phyloP scores from a whole-genome alignment of 2,797 vertebrate species.

The Pelodytes ibericus region DNA sequence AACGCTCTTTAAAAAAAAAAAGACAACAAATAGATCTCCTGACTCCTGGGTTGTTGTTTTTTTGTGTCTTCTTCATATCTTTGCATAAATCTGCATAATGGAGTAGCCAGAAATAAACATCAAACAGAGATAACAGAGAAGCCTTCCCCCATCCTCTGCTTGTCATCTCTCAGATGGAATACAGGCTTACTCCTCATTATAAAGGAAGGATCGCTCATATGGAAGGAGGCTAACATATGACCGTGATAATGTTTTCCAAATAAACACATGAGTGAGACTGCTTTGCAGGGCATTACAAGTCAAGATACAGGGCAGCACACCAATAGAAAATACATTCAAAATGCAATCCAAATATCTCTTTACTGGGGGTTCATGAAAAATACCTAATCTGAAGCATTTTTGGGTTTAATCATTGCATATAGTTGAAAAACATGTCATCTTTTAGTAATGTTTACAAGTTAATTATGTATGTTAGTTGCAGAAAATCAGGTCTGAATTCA shows the following conservation, averaged over 20 bases:
- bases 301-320: background rate
- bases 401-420: too few relatives aligned
- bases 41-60: slow-evolving; percentile 22
- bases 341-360: too few relatives aligned
- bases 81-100: slow-evolving; percentile 54
- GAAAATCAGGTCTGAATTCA: too few relatives aligned
- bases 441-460: too few relatives aligned
- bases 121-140: slow-evolving; percentile 39
- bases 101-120: slow-evolving; percentile 43
- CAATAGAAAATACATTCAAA: too few relatives aligned
- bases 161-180: background rate
- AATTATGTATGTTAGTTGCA: too few relatives aligned
- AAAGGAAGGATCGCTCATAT: background rate
- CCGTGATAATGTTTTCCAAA: background rate
- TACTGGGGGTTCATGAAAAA: too few relatives aligned
- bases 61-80: slow-evolving; percentile 41
- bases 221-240: background rate
- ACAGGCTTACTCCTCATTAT: slow-evolving; percentile 2
- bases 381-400: too few relatives aligned
- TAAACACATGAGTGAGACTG: background rate
- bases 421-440: too few relatives aligned
- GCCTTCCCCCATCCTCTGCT: slow-evolving; percentile 8
- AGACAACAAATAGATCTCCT: slow-evolving; percentile 40
- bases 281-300: background rate
- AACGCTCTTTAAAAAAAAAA: too few relatives aligned